Conservation (phyloP, 1,140 invertebrate genomes). For the Drosophila azteca region DNA sequence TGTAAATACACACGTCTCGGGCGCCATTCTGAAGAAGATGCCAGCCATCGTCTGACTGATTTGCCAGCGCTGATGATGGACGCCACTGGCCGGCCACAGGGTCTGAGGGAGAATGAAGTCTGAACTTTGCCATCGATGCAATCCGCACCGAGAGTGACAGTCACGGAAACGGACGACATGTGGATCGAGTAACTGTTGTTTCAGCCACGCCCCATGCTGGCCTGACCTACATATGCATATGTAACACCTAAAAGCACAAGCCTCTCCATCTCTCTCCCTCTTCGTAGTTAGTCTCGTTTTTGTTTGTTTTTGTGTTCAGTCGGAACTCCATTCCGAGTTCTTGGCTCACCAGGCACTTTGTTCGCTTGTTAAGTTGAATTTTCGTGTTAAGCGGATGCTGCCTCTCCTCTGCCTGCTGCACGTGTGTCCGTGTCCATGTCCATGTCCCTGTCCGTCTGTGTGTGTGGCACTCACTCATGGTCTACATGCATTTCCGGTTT, state of each 20-base stretch:
- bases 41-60: slow-evolving; percentile 58
- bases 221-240: slow-evolving; percentile 74
- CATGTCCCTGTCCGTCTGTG: slow-evolving; percentile 2
- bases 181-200: slow-evolving; percentile 61
- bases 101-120: slow-evolving; percentile 30
- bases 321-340: slow-evolving; percentile 16
- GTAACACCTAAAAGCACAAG: slow-evolving; percentile 55
- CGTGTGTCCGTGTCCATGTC: slow-evolving; percentile 40
- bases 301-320: slow-evolving; percentile 17
- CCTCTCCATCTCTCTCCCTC: slow-evolving; percentile 4
- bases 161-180: slow-evolving; percentile 70
- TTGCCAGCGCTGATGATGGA: slow-evolving; percentile 48
- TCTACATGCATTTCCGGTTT: slow-evolving; percentile 78
- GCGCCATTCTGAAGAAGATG: slow-evolving; percentile 24
- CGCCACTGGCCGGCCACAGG: slow-evolving; percentile 9
- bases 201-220: slow-evolving; percentile 35
- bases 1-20: slow-evolving; percentile 66
- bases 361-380: slow-evolving; percentile 76
- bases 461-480: slow-evolving; percentile 30
- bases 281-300: slow-evolving; percentile 32
- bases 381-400: slow-evolving; percentile 71
- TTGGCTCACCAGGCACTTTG: slow-evolving; percentile 53
- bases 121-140: slow-evolving; percentile 46
- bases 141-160: slow-evolving; percentile 18
- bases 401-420: slow-evolving; percentile 26